Conservation (phyloP, 2,797 vertebrate species). For the Trachops cirrhosus region DNA sequence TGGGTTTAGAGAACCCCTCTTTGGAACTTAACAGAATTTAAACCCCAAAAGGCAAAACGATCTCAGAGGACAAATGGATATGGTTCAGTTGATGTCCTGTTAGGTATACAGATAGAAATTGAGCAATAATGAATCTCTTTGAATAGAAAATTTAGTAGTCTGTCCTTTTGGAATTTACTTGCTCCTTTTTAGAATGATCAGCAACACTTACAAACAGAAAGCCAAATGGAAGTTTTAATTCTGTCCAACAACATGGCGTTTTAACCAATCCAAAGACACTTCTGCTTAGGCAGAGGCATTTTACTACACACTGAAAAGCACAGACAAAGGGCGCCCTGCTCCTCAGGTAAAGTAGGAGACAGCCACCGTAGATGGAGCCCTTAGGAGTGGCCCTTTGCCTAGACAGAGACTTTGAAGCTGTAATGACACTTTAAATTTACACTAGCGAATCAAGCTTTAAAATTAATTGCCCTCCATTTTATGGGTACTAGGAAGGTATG, state of each 20-base stretch:
- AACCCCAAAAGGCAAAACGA: neutral
- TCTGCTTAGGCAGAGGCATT: neutral
- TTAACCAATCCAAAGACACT: constrained; percentile 25
- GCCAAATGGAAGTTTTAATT: constrained; percentile 23
- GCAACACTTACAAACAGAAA: neutral
- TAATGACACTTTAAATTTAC: constrained; percentile 68
- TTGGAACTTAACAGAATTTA: constrained; percentile 1
- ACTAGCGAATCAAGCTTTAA: constrained; percentile 62
- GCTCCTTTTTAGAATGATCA: neutral
- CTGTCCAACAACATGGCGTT: neutral
- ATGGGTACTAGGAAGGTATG: constrained; percentile 61
- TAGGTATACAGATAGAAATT: neutral
- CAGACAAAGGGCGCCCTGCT: neutral
- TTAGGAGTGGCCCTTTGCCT: neutral
- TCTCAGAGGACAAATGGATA: neutral
- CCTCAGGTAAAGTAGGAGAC: neutral
- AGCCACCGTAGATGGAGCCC: neutral
- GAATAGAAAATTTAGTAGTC: neutral
- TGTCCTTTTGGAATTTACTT: constrained; percentile 27
- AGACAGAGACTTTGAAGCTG: constrained; percentile 41
- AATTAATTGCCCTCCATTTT: constrained; percentile 74
- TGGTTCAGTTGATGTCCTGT: neutral
- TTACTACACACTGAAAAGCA: neutral
- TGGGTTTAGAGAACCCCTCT: constrained; percentile 12
- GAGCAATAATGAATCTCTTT: neutral